Evolutionary conservation across 2,888 invertebrate genomes (phyloP).

Genomic region (Cosmopolites sordidus): DNA sequence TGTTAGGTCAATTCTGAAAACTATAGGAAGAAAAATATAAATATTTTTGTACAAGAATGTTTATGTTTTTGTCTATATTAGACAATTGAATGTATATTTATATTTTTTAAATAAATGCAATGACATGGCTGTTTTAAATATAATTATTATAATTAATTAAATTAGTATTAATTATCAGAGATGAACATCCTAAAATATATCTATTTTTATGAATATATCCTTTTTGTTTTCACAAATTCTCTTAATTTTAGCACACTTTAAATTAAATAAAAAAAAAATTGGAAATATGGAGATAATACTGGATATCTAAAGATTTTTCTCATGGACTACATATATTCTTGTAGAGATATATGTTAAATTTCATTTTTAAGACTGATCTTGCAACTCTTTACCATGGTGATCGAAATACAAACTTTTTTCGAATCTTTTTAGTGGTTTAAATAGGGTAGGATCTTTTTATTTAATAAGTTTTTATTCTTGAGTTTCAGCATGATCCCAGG

Average conservation of each 20-base stretch:
- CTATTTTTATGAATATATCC: background rate
- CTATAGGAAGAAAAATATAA: background rate
- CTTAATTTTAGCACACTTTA: background rate
- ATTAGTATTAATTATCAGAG: background rate
- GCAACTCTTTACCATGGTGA: no score
- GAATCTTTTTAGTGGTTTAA: no score
- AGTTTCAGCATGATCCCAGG: slow-evolving; percentile 30
- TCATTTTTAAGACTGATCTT: no score
- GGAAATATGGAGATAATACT: background rate
- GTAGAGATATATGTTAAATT: no score
- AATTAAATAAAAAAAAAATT: background rate
- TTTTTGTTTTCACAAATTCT: background rate
- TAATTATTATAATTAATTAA: no score
- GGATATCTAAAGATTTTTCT: no score
- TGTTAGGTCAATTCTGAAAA: no score
- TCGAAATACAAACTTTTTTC: no score
- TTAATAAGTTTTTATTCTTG: slow-evolving; percentile 30
- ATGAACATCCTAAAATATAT: background rate
- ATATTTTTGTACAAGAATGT: background rate
- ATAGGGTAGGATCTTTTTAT: slow-evolving; percentile 13
- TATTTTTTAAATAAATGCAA: background rate
- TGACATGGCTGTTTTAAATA: background rate
- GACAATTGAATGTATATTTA: no score
- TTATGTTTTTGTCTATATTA: slow-evolving; percentile 2
- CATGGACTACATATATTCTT: no score